Percentiles rank a stretch among this genome's conserved stretches.
Conservation (phyloP, 2,113 vertebrate genomes). For the Phyllostomus hastatus region DNA sequence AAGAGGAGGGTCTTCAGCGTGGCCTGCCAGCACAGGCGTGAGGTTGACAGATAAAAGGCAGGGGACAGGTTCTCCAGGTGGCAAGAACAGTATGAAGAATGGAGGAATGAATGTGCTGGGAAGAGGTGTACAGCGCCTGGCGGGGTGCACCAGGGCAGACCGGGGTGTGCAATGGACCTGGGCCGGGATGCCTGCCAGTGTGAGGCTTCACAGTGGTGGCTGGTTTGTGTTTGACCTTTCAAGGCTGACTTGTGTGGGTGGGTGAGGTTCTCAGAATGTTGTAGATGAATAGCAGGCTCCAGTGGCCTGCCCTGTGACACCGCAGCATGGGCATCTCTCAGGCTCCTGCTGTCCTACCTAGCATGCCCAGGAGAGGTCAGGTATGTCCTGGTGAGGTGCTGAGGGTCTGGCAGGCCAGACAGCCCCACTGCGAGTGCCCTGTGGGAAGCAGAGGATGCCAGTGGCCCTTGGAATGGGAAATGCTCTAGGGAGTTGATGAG, state of each 20-base stretch:
- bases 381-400: neutral
- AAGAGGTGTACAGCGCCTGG: accelerated
- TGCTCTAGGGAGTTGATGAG: neutral
- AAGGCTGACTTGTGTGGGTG: accelerated
- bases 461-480: neutral
- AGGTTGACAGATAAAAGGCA: neutral
- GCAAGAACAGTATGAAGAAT: too few relatives aligned
- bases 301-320: neutral
- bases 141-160: neutral
- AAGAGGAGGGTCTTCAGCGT: neutral
- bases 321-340: neutral
- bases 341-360: accelerated
- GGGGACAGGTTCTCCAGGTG: neutral
- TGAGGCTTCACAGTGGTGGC: neutral
- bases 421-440: neutral
- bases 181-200: accelerated
- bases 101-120: too few relatives aligned
- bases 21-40: neutral
- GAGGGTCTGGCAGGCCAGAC: neutral
- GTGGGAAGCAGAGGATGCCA: neutral
- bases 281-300: neutral
- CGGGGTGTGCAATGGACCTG: neutral
- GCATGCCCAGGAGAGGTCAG: neutral
- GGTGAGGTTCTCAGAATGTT: neutral
- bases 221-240: neutral